phyloP scores from a whole-genome alignment of 2,113 vertebrate genomes.

The Perca schrenkii region DNA sequence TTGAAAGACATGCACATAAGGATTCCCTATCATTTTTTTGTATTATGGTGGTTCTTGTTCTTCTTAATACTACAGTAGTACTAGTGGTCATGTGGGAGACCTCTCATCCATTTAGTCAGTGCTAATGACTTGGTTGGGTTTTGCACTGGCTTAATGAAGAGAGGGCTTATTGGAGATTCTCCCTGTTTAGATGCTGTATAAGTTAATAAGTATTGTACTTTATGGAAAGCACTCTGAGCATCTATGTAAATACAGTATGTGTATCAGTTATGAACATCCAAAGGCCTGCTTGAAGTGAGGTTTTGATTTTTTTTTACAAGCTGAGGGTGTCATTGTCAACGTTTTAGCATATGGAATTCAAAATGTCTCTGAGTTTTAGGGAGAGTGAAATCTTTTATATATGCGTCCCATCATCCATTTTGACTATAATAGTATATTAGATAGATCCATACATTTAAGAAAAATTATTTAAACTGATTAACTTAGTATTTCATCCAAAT shows the following conservation, averaged over 20 bases:
- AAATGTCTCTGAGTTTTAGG: constrained; percentile 57
- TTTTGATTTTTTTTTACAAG: constrained; percentile 70
- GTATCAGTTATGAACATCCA: constrained; percentile 59
- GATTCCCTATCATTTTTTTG: constrained; percentile 75
- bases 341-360: constrained; percentile 63
- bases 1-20: constrained; percentile 78
- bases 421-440: constrained; percentile 76
- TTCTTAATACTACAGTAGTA: constrained; percentile 58
- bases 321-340: constrained; percentile 58
- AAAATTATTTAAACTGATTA: constrained; percentile 78
- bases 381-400: constrained; percentile 72
- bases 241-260: constrained; percentile 77
- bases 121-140: constrained; percentile 62
- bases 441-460: constrained; percentile 78
- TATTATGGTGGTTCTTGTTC: constrained; percentile 70
- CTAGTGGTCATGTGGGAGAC: constrained; percentile 64
- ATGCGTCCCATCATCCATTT: constrained; percentile 64
- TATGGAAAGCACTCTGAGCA: constrained; percentile 69
- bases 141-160: constrained; percentile 78
- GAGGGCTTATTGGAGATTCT: constrained; percentile 63
- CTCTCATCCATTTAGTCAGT: constrained; percentile 65
- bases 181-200: constrained; percentile 71
- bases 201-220: constrained; percentile 71
- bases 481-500: constrained; percentile 79
- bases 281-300: constrained; percentile 61